Percentiles rank a stretch among this genome's conserved stretches.
These are phyloP conservation scores for Hypotaenidia okinawae DNA, from an alignment of 2,797 vertebrate species.

Conservation along the genomic window DNA sequence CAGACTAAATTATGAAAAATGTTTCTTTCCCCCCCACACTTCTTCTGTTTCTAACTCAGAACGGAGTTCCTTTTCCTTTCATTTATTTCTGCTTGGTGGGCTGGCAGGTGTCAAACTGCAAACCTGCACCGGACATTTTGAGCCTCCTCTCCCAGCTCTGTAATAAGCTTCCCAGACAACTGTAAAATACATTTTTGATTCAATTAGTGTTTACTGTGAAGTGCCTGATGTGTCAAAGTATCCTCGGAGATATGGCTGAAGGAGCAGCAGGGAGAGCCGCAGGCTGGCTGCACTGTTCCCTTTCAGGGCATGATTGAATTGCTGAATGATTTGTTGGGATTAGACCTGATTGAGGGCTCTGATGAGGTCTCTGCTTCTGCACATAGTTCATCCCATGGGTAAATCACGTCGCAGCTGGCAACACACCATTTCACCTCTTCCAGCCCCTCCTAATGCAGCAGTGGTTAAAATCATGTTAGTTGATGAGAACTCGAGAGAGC, in stretches of 20 bases:
- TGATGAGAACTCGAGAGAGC: neutral
- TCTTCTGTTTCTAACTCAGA: neutral
- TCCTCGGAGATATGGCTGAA: neutral
- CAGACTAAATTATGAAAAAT: neutral
- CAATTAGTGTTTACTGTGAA: neutral
- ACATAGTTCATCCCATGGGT: neutral
- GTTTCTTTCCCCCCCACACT: neutral
- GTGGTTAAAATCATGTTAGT: neutral
- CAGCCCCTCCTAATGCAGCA: neutral
- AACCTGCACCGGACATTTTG: neutral
- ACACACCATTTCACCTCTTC: neutral
- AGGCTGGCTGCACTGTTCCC: neutral
- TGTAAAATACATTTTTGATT: neutral
- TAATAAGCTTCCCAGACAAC: neutral
- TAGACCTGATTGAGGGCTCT: neutral
- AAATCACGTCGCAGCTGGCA: accelerated
- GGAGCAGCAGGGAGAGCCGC: neutral
- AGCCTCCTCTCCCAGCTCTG: neutral
- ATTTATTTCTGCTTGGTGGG: neutral
- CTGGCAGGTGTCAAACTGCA: neutral
- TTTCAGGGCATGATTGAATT: neutral
- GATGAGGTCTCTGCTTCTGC: neutral
- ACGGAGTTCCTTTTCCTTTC: neutral
- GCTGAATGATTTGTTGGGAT: neutral
- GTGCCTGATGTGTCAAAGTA: neutral